These are phyloP conservation scores for Alligator mississippiensis DNA, from an alignment of 2,113 vertebrate genomes.

Conservation along the genomic window DNA sequence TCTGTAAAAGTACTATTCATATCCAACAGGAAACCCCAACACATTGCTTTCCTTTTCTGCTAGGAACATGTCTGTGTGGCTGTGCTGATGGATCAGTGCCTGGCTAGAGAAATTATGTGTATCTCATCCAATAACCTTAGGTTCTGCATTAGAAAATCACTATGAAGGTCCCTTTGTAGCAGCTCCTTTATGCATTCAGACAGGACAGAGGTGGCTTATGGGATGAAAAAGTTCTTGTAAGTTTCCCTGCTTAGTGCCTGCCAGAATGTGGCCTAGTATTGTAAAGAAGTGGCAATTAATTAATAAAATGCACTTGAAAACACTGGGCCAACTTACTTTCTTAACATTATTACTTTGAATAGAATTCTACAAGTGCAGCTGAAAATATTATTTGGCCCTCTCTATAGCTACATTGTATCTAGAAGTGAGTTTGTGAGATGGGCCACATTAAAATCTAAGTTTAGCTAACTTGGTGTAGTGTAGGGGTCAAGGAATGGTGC, in stretches of 20 bases:
- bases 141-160: not conserved
- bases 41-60: not conserved
- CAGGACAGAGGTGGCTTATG: not conserved
- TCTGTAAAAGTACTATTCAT: too few species aligned
- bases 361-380: too few species aligned
- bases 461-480: conserved; percentile 6
- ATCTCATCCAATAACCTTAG: not conserved
- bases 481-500: conserved; percentile 41
- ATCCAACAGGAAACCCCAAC: not conserved
- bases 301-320: not conserved
- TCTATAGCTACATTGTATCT: too few species aligned
- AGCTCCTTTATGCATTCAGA: not conserved
- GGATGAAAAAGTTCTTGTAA: not conserved
- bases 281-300: not conserved
- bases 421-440: not conserved
- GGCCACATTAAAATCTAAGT: not conserved
- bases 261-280: not conserved
- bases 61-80: fast-evolving
- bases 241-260: not conserved
- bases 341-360: not conserved
- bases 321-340: not conserved
- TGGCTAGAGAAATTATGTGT: not conserved
- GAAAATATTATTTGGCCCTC: too few species aligned
- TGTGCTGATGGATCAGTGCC: not conserved
- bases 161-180: not conserved